These are phyloP conservation scores for Anthopleura sola DNA, from an alignment of 64 coral and sea anemone species.

Conservation along the genomic window DNA sequence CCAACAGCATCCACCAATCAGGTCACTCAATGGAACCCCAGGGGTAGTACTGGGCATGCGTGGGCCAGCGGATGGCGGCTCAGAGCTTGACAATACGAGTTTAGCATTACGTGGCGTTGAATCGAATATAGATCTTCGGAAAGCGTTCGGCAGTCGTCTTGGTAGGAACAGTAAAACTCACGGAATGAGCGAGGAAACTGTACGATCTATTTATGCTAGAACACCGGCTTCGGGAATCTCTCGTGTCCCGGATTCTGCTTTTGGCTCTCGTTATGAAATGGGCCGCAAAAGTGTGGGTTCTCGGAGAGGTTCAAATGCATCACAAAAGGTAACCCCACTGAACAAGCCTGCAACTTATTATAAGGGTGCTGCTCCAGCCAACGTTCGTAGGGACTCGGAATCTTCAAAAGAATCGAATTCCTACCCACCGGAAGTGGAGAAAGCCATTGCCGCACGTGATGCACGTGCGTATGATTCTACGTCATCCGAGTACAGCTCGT, in stretches of 20 bases:
- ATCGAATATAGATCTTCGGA: slow-evolving; percentile 61
- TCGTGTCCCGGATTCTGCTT: slow-evolving; percentile 43
- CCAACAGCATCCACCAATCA: slow-evolving; percentile 25
- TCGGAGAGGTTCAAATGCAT: slow-evolving; percentile 31
- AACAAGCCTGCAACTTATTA: background rate
- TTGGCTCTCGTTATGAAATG: slow-evolving; percentile 55
- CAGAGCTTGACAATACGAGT: slow-evolving; percentile 81
- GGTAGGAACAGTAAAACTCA: slow-evolving; percentile 66
- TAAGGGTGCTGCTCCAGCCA: background rate
- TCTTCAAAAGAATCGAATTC: slow-evolving; percentile 59
- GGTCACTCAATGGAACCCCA: slow-evolving; percentile 62
- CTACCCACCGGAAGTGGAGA: slow-evolving; percentile 66
- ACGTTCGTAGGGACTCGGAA: slow-evolving; percentile 40
- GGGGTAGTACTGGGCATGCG: slow-evolving; percentile 64
- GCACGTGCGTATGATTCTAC: slow-evolving; percentile 93
- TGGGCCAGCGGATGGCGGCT: slow-evolving; percentile 82
- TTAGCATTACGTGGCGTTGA: slow-evolving; percentile 49
- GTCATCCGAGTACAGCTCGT: slow-evolving; percentile 98
- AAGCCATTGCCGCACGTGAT: slow-evolving; percentile 52
- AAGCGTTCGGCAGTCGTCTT: slow-evolving; percentile 51
- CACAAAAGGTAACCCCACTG: slow-evolving; percentile 35
- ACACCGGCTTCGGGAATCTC: slow-evolving; percentile 25
- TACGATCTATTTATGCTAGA: slow-evolving; percentile 31
- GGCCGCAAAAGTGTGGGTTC: slow-evolving; percentile 39
- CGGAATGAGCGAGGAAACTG: slow-evolving; percentile 60